Evolutionary conservation across 2,797 vertebrate genomes (phyloP).

Genomic region (Arctocebus calabarensis): DNA sequence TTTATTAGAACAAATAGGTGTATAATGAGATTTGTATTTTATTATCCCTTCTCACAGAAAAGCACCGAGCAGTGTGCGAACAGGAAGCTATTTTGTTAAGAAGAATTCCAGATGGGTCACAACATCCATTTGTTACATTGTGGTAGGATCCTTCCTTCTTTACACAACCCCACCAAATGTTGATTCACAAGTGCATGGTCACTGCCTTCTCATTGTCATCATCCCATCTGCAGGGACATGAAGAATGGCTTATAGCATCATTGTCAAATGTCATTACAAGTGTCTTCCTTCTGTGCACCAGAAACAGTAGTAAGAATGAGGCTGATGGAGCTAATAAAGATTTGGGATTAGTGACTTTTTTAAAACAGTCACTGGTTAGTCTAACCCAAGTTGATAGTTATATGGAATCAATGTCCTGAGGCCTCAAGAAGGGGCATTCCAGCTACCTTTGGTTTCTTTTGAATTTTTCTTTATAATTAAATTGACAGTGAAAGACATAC

Average conservation of each 20-base stretch:
- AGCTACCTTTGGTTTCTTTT: slow-evolving; percentile 38
- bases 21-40: slow-evolving; percentile 43
- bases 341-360: background rate
- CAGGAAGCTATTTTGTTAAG: slow-evolving; percentile 32
- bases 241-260: background rate
- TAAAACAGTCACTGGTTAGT: background rate
- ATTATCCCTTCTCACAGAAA: slow-evolving; percentile 27
- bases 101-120: slow-evolving; percentile 20
- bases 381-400: background rate
- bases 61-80: slow-evolving; percentile 10
- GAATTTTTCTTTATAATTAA: slow-evolving; percentile 39
- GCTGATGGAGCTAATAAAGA: background rate
- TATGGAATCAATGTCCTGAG: slow-evolving; percentile 1
- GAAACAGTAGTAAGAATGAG: background rate
- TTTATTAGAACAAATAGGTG: slow-evolving; percentile 56
- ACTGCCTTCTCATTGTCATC: background rate
- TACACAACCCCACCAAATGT: background rate
- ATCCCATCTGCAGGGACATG: background rate
- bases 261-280: slow-evolving; percentile 30
- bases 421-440: background rate
- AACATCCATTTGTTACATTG: background rate
- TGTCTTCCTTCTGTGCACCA: background rate
- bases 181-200: background rate
- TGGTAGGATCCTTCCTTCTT: background rate
- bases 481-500: background rate